Conservation (phyloP, 2,797 vertebrate genomes). For the Parotocinclus haroldoi region DNA sequence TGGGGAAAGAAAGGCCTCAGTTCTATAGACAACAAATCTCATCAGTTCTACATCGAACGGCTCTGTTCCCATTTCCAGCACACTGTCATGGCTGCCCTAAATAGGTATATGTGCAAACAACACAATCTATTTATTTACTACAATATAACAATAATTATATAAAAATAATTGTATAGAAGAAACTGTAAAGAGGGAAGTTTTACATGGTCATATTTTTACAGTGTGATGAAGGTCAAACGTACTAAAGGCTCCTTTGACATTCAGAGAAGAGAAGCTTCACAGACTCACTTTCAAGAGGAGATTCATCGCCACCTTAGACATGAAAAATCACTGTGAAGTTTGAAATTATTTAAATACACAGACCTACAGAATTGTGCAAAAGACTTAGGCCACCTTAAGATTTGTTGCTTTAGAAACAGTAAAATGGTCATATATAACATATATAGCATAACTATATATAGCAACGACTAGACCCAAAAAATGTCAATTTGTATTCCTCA, state of each 20-base stretch:
- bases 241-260: slow-evolving; percentile 42
- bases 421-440: too few species aligned
- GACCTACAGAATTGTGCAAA: too few species aligned
- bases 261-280: slow-evolving; percentile 52
- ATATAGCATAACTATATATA: neutral
- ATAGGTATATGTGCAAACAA: slow-evolving; percentile 44
- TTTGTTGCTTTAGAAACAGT: too few species aligned
- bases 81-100: slow-evolving; percentile 56
- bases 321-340: slow-evolving; percentile 58
- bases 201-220: slow-evolving; percentile 34
- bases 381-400: too few species aligned
- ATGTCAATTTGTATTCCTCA: neutral
- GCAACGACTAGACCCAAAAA: neutral
- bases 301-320: slow-evolving; percentile 55
- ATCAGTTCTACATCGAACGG: slow-evolving; percentile 61
- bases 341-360: too few species aligned
- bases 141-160: slow-evolving; percentile 2
- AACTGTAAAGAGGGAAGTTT: too few species aligned
- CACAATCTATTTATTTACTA: neutral
- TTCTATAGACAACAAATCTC: slow-evolving; percentile 58
- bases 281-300: slow-evolving; percentile 53
- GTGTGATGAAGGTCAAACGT: slow-evolving; percentile 48
- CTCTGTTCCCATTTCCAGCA: slow-evolving; percentile 61
- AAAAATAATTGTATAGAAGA: too few species aligned
- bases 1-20: slow-evolving; percentile 64